Evolutionary conservation across 2,797 vertebrate genomes (phyloP).

Genomic region (Melanogrammus aeglefinus): DNA sequence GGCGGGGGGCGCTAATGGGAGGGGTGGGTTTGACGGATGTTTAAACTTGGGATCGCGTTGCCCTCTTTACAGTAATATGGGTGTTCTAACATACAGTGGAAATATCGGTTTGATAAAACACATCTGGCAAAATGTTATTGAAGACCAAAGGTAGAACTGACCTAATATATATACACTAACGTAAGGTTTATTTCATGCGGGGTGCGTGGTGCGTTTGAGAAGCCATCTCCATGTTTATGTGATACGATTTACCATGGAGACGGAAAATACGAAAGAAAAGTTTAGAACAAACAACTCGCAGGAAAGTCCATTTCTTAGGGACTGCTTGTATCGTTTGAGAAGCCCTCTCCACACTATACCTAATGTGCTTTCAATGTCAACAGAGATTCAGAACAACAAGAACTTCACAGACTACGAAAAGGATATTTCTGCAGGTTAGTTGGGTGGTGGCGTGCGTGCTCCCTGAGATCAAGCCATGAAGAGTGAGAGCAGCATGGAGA

Average conservation of each 20-base stretch:
- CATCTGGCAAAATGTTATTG: too few relatives aligned
- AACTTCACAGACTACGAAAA: neutral
- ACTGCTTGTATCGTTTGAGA: neutral
- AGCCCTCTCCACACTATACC: neutral
- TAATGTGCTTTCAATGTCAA: neutral
- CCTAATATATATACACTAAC: too few relatives aligned
- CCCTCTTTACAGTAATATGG: too few relatives aligned
- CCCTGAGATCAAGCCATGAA: neutral
- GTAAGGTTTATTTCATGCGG: too few relatives aligned
- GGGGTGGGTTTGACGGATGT: neutral
- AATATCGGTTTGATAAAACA: too few relatives aligned
- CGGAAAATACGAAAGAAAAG: neutral
- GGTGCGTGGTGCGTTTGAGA: neutral
- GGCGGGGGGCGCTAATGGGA: too few relatives aligned
- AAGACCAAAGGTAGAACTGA: too few relatives aligned
- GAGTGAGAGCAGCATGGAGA: conserved; percentile 24
- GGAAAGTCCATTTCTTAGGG: neutral
- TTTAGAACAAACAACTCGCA: neutral
- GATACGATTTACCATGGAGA: neutral
- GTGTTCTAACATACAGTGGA: too few relatives aligned
- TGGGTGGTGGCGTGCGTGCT: too few relatives aligned
- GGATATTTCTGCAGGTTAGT: too few relatives aligned
- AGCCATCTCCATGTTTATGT: too few relatives aligned
- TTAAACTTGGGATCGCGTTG: neutral
- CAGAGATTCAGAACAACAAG: neutral